Evolutionary conservation across 1,140 invertebrate genomes (phyloP).

Genomic region (Formica exsecta): DNA sequence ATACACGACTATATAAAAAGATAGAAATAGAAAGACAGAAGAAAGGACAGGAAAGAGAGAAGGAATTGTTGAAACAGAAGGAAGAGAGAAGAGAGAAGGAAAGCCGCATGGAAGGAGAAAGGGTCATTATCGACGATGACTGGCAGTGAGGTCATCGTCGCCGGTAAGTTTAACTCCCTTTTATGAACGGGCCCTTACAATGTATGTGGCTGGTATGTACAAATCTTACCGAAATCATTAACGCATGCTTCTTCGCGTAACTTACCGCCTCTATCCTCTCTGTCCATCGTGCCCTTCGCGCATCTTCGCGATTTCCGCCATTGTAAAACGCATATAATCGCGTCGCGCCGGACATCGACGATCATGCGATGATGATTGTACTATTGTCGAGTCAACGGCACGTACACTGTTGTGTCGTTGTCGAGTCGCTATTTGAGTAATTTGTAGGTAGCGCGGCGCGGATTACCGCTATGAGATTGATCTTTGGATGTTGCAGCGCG

Average conservation of each 20-base stretch:
- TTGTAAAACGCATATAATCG: conserved; percentile 60
- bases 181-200: conserved; percentile 75
- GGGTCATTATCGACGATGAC: conserved; percentile 84
- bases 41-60: neutral
- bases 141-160: conserved; percentile 82
- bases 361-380: conserved; percentile 57
- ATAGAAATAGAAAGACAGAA: neutral
- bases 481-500: neutral
- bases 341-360: conserved; percentile 49
- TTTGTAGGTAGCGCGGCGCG: conserved; percentile 57
- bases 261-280: neutral
- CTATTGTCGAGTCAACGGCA: conserved; percentile 52
- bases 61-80: neutral
- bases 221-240: conserved; percentile 81
- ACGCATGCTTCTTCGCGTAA: conserved; percentile 67
- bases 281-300: conserved; percentile 40
- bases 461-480: conserved; percentile 42
- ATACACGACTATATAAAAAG: neutral
- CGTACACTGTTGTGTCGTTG: conserved; percentile 55
- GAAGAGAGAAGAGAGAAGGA: neutral
- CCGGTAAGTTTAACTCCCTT: conserved; percentile 78
- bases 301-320: conserved; percentile 49
- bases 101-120: conserved; percentile 67
- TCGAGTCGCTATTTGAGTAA: conserved; percentile 60
- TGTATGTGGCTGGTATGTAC: conserved; percentile 72